Conservation (phyloP, 2,888 invertebrate species). For the Lysandra bellargus region DNA sequence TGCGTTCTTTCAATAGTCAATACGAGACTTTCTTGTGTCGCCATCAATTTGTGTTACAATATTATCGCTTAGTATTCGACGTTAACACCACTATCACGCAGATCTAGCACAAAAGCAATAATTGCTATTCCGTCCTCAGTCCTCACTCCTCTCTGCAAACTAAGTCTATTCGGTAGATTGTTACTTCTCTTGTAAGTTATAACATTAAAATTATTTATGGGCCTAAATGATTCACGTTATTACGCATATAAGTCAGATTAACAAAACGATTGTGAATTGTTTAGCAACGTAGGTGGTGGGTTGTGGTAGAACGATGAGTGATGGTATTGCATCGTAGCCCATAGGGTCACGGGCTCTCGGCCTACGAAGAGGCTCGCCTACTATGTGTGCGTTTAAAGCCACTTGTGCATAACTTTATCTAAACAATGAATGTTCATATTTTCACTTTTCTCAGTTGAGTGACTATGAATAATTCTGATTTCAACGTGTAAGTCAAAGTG, state of each 20-base stretch:
- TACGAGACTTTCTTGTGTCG: too few species aligned
- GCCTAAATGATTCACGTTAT: neutral
- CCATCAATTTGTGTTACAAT: too few species aligned
- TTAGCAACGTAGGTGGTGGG: neutral
- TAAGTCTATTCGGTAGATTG: neutral
- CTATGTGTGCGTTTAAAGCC: neutral
- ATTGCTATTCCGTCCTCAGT: too few species aligned
- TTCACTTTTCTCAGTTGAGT: neutral
- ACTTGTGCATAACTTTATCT: neutral
- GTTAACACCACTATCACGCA: too few species aligned
- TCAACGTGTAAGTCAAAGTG: neutral
- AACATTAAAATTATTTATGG: neutral
- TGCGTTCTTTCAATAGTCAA: too few species aligned
- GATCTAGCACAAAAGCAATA: too few species aligned
- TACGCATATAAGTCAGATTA: neutral
- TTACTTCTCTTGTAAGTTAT: neutral
- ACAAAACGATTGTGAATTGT: neutral
- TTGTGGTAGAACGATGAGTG: neutral
- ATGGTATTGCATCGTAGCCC: neutral
- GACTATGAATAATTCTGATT: neutral
- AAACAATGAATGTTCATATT: neutral
- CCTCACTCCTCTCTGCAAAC: neutral
- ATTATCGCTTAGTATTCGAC: too few species aligned
- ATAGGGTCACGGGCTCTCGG: constrained; percentile 13
- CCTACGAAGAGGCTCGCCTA: neutral